Base-by-base conservation (phyloP, 2,888 invertebrate genomes). In the Terebella lapidaria region DNA sequence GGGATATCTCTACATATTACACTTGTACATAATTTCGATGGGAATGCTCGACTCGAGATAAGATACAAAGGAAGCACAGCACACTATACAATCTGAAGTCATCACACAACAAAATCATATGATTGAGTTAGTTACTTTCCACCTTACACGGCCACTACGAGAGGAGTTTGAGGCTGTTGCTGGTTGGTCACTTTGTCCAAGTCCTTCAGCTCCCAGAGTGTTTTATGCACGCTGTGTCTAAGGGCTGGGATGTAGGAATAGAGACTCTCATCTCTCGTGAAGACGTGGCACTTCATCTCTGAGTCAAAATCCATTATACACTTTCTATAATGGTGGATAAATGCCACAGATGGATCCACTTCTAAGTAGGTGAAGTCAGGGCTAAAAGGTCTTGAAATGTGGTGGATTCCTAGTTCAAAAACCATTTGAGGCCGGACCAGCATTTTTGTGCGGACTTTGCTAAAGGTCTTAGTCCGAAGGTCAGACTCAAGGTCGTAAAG, bases 341-440 rank as follows among this genome's bases (percentile, higher is more conserved):
- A 71, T 2, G 76, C 76, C 24, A 65, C 42, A 2, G 67, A 61
- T 1, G 69, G 67, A 28, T 70, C 65, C 3, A 73, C 72, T 10
- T 65, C 62, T 4, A 60, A 47, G 3, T 74, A 66, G 42, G 64
- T 57, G 56, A 70, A 74, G 24, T 69, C 29, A 57, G 78, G 79
- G 30, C 69, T 65, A 3, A 73, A 67, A 24, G 77, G 78, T 57
- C 78, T 74, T 64, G 79, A 80, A 45, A 81, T 75, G 68, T 81
- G 81, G 63, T 81, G 81, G 55, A 81, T 81, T 0, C 81, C 81
- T 60, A 79, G 74, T 64, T 81, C 81, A 67, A 79, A 81, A 27
- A 81, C 73, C 59, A 74, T 72, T 53, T 71, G 67, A 1, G 81
- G 79, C 28, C 71, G 63, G 20, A 80, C 71, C 61, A 81, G 70